Percentiles rank a stretch among this genome's conserved stretches.
Evolutionary conservation across 2,113 vertebrate species (phyloP).

Genomic region (Melanerpes formicivorus): DNA sequence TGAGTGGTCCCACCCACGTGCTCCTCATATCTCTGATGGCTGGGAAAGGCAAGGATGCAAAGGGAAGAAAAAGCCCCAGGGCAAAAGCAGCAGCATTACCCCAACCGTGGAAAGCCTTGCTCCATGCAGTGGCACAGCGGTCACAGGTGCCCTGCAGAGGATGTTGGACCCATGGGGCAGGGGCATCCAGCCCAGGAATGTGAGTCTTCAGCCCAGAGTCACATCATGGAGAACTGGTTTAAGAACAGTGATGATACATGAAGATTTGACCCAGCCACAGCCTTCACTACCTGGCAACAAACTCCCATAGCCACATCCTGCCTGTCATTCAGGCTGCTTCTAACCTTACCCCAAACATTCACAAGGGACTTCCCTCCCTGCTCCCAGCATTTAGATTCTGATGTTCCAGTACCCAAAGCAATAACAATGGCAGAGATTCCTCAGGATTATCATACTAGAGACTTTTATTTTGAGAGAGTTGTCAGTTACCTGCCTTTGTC

Average conservation of each 20-base stretch:
- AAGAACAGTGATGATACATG: background rate
- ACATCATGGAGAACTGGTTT: background rate
- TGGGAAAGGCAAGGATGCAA: background rate
- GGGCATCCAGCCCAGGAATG: too few species aligned
- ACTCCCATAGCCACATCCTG: background rate
- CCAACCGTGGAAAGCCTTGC: background rate
- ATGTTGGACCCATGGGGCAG: background rate
- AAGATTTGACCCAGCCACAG: background rate
- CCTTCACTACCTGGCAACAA: background rate
- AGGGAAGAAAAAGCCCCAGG: background rate
- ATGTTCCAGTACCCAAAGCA: background rate
- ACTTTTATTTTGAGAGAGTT: background rate
- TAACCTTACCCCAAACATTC: background rate
- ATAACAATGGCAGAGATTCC: background rate
- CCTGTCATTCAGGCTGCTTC: background rate
- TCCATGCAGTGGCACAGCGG: fast-evolving
- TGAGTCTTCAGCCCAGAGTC: background rate
- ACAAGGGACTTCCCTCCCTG: background rate
- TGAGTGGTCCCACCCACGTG: fast-evolving
- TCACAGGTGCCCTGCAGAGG: background rate
- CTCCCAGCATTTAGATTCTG: background rate
- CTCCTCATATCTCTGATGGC: background rate
- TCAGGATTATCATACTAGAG: background rate
- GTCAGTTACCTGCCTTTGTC: background rate
- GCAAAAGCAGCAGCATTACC: background rate